Percentiles rank a stretch among this genome's conserved stretches.
Conservation (phyloP, 2,888 invertebrate genomes). For the Gymnocheta viridis region DNA sequence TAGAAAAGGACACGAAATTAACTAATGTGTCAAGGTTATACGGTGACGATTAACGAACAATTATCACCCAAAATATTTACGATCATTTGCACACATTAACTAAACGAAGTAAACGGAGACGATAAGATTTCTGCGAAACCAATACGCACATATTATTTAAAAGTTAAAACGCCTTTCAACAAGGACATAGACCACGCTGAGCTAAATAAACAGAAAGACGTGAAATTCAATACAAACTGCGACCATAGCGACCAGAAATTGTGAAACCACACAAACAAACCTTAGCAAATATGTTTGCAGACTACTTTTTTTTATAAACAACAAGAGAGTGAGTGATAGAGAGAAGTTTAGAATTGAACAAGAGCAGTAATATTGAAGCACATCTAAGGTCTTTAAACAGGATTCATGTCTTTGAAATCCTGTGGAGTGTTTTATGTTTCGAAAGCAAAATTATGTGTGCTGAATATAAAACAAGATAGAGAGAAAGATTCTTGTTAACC, state of each 20-base stretch:
- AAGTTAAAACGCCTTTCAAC: conserved; percentile 16
- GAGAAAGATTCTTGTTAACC: conserved; percentile 37
- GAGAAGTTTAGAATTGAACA: not conserved
- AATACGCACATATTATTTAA: not conserved
- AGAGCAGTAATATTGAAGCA: conserved; percentile 45
- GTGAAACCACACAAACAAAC: conserved; percentile 72
- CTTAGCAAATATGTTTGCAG: conserved; percentile 30
- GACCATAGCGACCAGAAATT: conserved; percentile 74
- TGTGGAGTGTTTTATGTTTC: conserved; percentile 58
- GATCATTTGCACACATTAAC: conserved; percentile 60
- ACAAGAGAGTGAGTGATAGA: not conserved
- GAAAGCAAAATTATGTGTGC: conserved; percentile 9
- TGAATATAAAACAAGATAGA: conserved; percentile 4
- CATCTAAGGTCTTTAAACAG: conserved; percentile 66
- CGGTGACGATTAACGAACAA: conserved; percentile 76
- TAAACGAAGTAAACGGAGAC: conserved; percentile 5
- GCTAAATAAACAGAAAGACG: conserved; percentile 29
- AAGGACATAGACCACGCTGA: conserved; percentile 56
- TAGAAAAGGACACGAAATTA: conserved; percentile 21
- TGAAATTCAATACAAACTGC: conserved; percentile 63
- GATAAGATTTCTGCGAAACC: conserved; percentile 51
- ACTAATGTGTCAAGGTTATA: conserved; percentile 66
- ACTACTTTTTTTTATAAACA: not conserved
- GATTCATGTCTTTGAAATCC: conserved; percentile 58
- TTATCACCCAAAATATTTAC: conserved; percentile 77